Percentiles rank a stretch among this genome's conserved stretches.
These are phyloP conservation scores for Drosophila ezoana DNA, from an alignment of 2,888 invertebrate species.

Conservation along the genomic window DNA sequence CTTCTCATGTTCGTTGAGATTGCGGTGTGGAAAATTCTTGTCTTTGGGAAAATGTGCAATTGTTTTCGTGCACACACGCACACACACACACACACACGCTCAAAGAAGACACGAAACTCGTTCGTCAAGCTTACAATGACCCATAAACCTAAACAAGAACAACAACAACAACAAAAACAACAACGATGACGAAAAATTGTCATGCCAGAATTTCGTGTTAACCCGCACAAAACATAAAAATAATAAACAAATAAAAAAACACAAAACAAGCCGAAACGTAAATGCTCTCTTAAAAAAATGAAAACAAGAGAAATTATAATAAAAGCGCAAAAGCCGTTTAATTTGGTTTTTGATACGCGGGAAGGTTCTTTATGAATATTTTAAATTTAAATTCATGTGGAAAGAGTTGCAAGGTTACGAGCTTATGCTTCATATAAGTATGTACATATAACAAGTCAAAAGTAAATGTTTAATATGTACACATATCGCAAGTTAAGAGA, in stretches of 20 bases:
- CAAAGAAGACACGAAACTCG: constrained; percentile 47
- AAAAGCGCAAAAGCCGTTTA: not conserved
- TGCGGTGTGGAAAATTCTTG: constrained; percentile 40
- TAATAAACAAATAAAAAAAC: constrained; percentile 9
- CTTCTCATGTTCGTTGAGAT: no score
- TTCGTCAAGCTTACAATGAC: constrained; percentile 62
- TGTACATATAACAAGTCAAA: no score
- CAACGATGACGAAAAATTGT: constrained; percentile 54
- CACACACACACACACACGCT: not conserved
- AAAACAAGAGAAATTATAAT: not conserved
- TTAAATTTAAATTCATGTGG: no score
- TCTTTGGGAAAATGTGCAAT: constrained; percentile 74
- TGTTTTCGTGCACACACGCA: constrained; percentile 45
- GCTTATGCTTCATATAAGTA: no score
- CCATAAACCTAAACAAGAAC: constrained; percentile 57
- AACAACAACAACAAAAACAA: constrained; percentile 24
- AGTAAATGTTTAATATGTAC: no score
- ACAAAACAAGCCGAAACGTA: constrained; percentile 11
- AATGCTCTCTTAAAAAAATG: constrained; percentile 26
- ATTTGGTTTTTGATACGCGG: not conserved
- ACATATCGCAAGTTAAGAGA: no score
- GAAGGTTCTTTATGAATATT: not conserved
- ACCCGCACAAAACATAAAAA: constrained; percentile 19
- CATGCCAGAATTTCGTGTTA: constrained; percentile 62
- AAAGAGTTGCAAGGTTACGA: no score